Conservation (phyloP, 2,113 vertebrate species). For the Puma concolor region DNA sequence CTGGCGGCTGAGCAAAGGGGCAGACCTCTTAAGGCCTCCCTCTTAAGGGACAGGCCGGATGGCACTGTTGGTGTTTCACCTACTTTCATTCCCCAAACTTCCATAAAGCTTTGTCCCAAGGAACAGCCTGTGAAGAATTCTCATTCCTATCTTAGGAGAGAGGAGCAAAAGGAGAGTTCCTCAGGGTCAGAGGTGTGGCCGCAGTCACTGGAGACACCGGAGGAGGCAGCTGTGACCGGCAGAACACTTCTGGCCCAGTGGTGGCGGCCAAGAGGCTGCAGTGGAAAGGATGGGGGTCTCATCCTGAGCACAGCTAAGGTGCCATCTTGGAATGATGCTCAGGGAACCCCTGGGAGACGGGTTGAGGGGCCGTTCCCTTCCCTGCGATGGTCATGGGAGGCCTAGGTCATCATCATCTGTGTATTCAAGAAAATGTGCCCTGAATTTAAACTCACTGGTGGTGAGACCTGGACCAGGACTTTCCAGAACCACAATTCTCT, state of each 20-base stretch:
- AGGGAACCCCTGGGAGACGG: not conserved
- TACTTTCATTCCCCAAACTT: not conserved
- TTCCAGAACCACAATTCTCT: not conserved
- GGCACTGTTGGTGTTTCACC: not conserved
- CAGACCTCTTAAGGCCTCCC: not conserved
- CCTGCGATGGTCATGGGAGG: not conserved
- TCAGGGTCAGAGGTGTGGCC: not conserved
- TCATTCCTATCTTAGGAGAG: not conserved
- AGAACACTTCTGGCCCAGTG: not conserved
- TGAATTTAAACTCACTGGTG: not conserved
- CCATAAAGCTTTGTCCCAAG: not conserved
- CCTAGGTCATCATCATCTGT: not conserved
- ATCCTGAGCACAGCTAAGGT: not conserved
- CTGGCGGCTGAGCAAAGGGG: not conserved
- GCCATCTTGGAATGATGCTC: not conserved
- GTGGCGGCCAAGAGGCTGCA: not conserved
- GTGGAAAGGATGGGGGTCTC: not conserved
- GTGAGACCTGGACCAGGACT: not conserved
- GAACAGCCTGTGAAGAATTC: not conserved
- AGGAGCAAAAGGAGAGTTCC: not conserved
- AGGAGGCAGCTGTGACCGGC: not conserved
- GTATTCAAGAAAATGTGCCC: not conserved
- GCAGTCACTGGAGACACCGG: not conserved
- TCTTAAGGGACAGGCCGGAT: not conserved
- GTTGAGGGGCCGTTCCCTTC: not conserved